A percentile compares a stretch with the other conserved stretches of the same genome.
Conservation (phyloP, 2,888 invertebrate species). For the Lagria hirta region DNA sequence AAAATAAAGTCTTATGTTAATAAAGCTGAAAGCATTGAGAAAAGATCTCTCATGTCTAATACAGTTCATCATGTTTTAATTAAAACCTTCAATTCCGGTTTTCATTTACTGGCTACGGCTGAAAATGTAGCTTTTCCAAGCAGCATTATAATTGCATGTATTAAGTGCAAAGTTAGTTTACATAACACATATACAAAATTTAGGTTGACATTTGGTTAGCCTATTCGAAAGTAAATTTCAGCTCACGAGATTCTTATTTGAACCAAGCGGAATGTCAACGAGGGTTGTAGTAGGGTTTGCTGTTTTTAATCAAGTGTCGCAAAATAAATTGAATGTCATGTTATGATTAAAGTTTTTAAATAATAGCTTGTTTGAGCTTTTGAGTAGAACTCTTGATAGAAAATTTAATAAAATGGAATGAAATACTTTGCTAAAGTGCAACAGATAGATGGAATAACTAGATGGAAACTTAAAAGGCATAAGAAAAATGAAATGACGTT, state of each 20-base stretch:
- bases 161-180: constrained; percentile 17
- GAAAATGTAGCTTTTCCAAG: constrained; percentile 4
- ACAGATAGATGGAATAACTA: too few species aligned
- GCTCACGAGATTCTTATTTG: constrained; percentile 1
- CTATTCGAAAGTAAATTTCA: constrained; percentile 8
- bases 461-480: too few species aligned
- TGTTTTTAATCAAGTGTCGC: constrained; percentile 14
- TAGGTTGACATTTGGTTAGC: constrained; percentile 8
- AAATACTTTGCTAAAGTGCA: too few species aligned
- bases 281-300: constrained; percentile 3
- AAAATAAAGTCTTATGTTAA: too few species aligned
- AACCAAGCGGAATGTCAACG: constrained; percentile 4
- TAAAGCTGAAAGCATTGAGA: too few species aligned
- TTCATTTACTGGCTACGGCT: constrained; percentile 5
- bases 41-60: constrained; percentile 8
- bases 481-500: too few species aligned
- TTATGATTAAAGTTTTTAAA: constrained; percentile 18
- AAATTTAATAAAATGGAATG: constrained; percentile 18
- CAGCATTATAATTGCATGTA: constrained; percentile 14
- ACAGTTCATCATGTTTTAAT: constrained; percentile 11
- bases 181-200: constrained; percentile 14
- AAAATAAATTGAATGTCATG: constrained; percentile 22
- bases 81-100: constrained; percentile 13
- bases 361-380: constrained; percentile 8
- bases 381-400: constrained; percentile 9